A percentile compares a stretch with the other conserved stretches of the same genome.
Evolutionary conservation across 2,888 invertebrate species (phyloP).

Genomic region (Anthoptus insignis): DNA sequence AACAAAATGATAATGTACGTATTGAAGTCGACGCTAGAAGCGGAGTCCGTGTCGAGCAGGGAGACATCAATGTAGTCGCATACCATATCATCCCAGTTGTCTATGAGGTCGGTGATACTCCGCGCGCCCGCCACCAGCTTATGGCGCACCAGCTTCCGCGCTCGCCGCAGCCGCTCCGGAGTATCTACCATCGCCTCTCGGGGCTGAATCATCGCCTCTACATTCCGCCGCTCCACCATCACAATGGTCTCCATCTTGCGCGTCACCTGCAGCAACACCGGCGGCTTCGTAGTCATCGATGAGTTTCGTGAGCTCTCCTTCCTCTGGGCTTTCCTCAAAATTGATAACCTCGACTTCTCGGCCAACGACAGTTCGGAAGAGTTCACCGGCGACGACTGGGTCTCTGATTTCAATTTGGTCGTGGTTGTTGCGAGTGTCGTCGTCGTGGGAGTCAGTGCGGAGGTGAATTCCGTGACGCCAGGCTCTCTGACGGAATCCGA

Average conservation of each 20-base stretch:
- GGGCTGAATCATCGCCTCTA: conserved; percentile 57
- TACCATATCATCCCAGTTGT: conserved; percentile 74
- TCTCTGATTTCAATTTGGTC: too few relatives aligned
- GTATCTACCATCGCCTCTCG: conserved; percentile 59
- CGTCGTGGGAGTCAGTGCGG: background rate
- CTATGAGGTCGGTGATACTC: conserved; percentile 70
- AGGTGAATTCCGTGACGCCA: background rate
- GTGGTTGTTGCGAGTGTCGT: conserved; percentile 14
- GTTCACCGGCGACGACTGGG: conserved; percentile 5
- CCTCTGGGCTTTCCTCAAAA: conserved; percentile 68
- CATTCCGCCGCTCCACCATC: conserved; percentile 65
- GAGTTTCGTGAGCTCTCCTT: conserved; percentile 60
- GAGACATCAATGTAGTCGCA: conserved; percentile 76
- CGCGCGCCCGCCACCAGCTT: conserved; percentile 68
- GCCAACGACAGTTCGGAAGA: conserved; percentile 62
- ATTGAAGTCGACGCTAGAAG: background rate
- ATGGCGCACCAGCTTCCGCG: conserved; percentile 71
- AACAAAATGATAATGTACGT: background rate
- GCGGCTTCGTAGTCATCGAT: conserved; percentile 63
- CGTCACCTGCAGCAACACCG: conserved; percentile 72
- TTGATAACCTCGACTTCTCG: conserved; percentile 73
- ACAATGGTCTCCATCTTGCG: conserved; percentile 65
- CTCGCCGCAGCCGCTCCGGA: conserved; percentile 60
- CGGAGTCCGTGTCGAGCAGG: conserved; percentile 53
- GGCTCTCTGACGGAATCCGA: conserved; percentile 34